These are phyloP conservation scores for Sisyra terminalis DNA, from an alignment of 2,888 invertebrate species.

Conservation along the genomic window DNA sequence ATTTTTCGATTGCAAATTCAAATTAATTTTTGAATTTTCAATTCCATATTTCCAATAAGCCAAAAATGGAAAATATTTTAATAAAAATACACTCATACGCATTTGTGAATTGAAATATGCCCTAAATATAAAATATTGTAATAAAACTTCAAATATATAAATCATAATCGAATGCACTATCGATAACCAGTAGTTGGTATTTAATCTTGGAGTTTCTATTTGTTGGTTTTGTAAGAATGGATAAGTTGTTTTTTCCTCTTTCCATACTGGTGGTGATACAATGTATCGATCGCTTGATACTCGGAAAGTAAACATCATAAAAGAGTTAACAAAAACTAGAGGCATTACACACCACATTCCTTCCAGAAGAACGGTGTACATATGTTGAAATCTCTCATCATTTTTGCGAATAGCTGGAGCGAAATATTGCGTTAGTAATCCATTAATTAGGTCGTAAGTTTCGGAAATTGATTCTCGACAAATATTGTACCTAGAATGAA, in stretches of 20 bases:
- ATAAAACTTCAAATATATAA: conserved; percentile 23
- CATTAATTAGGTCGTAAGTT: conserved; percentile 40
- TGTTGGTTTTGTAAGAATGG: conserved; percentile 1
- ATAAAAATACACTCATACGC: conserved; percentile 37
- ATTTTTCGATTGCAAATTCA: background rate
- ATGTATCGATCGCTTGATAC: conserved; percentile 2
- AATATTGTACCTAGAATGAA: conserved; percentile 43
- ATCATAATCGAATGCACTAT: conserved; percentile 20
- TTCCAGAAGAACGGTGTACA: conserved; percentile 44
- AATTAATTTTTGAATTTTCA: conserved; percentile 31
- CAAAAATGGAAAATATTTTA: conserved; percentile 50
- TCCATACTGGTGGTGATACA: conserved; percentile 11
- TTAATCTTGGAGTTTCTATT: conserved; percentile 5
- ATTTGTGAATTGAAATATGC: conserved; percentile 43
- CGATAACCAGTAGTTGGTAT: background rate
- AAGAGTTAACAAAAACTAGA: conserved; percentile 36
- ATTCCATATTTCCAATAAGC: conserved; percentile 49
- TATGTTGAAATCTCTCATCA: conserved; percentile 42
- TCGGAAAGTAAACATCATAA: conserved; percentile 27
- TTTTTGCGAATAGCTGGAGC: conserved; percentile 41
- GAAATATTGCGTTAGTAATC: conserved; percentile 40
- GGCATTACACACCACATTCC: conserved; percentile 56
- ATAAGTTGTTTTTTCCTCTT: conserved; percentile 9
- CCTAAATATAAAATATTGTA: conserved; percentile 34
- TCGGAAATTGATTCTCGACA: conserved; percentile 45